These are phyloP conservation scores for Clarias fuscus DNA, from an alignment of 2,797 vertebrate species.

Conservation along the genomic window DNA sequence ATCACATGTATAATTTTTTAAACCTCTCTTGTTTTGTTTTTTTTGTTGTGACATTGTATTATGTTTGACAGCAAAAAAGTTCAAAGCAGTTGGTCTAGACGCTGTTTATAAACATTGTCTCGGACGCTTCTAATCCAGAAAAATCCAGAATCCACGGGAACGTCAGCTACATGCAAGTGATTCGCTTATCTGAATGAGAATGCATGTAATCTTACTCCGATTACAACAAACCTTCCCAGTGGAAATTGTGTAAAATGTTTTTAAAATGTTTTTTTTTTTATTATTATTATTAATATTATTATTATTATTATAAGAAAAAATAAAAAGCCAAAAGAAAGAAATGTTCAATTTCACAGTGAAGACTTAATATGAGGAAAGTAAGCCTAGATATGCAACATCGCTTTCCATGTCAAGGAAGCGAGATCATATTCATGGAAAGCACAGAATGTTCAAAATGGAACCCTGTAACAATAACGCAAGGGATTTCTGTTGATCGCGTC, in stretches of 20 bases:
- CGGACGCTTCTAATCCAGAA: neutral
- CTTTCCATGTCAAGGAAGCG: neutral
- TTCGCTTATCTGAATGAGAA: neutral
- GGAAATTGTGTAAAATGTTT: neutral
- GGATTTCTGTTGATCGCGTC: slow-evolving; percentile 10
- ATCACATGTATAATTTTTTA: neutral
- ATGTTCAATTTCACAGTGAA: slow-evolving; percentile 31
- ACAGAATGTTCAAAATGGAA: slow-evolving; percentile 11
- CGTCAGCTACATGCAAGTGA: neutral
- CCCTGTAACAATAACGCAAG: neutral
- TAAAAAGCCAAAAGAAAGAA: neutral
- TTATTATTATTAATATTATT: too few species aligned
- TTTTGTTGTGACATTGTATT: neutral
- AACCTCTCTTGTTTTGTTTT: neutral
- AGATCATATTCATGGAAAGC: neutral
- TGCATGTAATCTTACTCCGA: neutral
- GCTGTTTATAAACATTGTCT: neutral
- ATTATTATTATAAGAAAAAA: neutral
- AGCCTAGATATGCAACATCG: neutral
- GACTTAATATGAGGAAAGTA: neutral
- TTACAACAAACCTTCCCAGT: neutral
- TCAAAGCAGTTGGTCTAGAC: neutral
- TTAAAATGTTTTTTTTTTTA: too few species aligned
- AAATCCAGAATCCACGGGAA: neutral
- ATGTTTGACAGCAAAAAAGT: neutral